Evolutionary conservation across 2,888 invertebrate genomes (phyloP).

Genomic region (Athalia cordata): DNA sequence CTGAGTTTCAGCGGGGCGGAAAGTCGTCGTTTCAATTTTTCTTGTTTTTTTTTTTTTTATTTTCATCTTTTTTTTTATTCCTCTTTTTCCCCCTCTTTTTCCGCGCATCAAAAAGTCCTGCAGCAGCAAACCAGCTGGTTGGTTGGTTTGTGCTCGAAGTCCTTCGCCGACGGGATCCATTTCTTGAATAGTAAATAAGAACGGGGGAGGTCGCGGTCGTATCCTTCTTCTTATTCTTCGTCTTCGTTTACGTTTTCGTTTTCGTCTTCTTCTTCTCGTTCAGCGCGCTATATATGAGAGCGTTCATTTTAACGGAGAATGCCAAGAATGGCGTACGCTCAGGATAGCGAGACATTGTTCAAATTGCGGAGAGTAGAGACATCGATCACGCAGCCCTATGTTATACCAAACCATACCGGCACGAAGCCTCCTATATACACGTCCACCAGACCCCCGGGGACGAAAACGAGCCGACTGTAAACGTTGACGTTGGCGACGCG

Average conservation of each 20-base stretch:
- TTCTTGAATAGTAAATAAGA: slow-evolving; percentile 64
- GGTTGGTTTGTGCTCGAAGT: too few species aligned
- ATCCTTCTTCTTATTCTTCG: slow-evolving; percentile 44
- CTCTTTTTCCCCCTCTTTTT: neutral
- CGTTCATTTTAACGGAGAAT: slow-evolving; percentile 65
- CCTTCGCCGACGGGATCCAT: neutral
- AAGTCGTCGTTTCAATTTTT: too few species aligned
- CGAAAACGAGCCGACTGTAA: slow-evolving; percentile 45
- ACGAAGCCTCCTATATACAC: slow-evolving; percentile 1
- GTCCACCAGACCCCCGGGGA: slow-evolving; percentile 40
- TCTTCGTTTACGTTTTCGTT: neutral
- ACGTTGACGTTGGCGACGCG: slow-evolving; percentile 23
- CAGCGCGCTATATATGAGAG: slow-evolving; percentile 32
- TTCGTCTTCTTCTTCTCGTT: neutral
- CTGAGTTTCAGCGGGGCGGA: too few species aligned
- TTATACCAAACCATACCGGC: too few species aligned
- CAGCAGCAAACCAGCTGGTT: too few species aligned
- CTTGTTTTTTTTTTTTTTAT: too few species aligned
- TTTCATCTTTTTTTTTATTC: neutral
- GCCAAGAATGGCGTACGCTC: slow-evolving; percentile 59
- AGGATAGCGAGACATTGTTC: slow-evolving; percentile 68
- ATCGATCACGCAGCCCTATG: slow-evolving; percentile 64
- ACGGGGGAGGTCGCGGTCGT: slow-evolving; percentile 59
- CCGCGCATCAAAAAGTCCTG: neutral
- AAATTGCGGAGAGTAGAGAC: slow-evolving; percentile 67